Percentiles rank a stretch among this genome's conserved stretches.
These are phyloP conservation scores for Pherbina coryleti DNA, from an alignment of 2,888 invertebrate genomes.

Conservation along the genomic window DNA sequence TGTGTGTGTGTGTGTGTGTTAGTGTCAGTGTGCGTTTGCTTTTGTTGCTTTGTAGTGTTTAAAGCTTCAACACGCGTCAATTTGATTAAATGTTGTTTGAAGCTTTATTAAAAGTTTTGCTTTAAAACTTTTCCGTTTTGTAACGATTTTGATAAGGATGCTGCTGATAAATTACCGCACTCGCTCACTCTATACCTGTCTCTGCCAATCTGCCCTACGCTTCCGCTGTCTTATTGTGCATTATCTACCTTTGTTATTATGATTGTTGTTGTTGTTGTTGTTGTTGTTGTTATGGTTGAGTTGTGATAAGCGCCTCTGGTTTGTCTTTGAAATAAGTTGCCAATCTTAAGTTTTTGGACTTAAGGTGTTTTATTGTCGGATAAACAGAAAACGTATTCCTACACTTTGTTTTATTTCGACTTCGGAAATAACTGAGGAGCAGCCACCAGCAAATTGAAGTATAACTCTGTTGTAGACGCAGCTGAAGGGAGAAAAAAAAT, in stretches of 20 bases:
- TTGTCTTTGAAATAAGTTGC: too few species aligned
- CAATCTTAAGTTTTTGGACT: too few species aligned
- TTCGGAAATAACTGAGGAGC: too few species aligned
- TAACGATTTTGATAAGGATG: conserved; percentile 4
- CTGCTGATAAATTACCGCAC: neutral
- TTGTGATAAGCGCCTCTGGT: neutral
- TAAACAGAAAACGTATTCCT: too few species aligned
- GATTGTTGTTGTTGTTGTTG: neutral
- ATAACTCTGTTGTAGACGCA: too few species aligned
- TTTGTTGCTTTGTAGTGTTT: conserved; percentile 5
- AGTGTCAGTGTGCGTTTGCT: neutral
- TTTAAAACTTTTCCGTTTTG: conserved; percentile 16
- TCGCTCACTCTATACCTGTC: neutral
- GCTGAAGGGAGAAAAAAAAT: too few species aligned
- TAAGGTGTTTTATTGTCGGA: too few species aligned
- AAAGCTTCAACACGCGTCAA: conserved; percentile 11
- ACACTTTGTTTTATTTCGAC: too few species aligned
- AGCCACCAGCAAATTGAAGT: too few species aligned
- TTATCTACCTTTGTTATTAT: neutral
- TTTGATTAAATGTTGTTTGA: conserved; percentile 20
- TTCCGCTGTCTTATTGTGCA: neutral
- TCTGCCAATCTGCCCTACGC: too few species aligned
- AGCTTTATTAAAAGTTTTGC: conserved; percentile 17
- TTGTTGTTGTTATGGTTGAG: neutral
- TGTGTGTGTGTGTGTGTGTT: neutral